Conservation (phyloP, 2,113 vertebrate species). For the Leuciscus idus region DNA sequence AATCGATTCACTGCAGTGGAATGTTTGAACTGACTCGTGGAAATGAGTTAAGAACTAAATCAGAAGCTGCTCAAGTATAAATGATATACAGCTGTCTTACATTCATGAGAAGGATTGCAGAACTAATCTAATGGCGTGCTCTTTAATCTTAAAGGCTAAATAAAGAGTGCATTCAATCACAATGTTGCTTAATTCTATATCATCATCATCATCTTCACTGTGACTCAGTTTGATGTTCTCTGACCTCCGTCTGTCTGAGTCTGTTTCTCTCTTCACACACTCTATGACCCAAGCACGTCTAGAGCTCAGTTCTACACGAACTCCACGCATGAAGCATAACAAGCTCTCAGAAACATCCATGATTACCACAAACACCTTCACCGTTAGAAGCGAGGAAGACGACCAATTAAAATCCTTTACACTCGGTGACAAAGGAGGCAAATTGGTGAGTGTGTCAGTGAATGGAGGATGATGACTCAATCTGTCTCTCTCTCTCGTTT, state of each 20-base stretch:
- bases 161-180: background rate
- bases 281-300: slow-evolving; percentile 49
- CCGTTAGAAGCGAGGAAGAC: slow-evolving; percentile 18
- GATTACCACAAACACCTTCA: slow-evolving; percentile 9
- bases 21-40: background rate
- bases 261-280: slow-evolving; percentile 22
- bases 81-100: background rate
- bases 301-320: background rate
- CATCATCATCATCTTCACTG: background rate
- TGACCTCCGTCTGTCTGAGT: background rate
- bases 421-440: slow-evolving; percentile 70
- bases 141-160: background rate
- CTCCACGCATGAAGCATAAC: slow-evolving; percentile 5
- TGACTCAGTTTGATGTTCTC: background rate
- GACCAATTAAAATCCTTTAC: slow-evolving; percentile 76
- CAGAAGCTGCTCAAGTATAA: background rate
- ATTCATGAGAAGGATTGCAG: background rate
- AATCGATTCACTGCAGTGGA: background rate
- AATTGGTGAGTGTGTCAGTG: slow-evolving; percentile 71
- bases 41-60: background rate
- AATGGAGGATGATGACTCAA: slow-evolving; percentile 77
- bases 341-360: background rate
- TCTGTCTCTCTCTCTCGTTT: slow-evolving; percentile 73
- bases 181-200: background rate
- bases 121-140: background rate